These are phyloP conservation scores for Pangasianodon gigas DNA, from an alignment of 2,113 vertebrate species.

Conservation along the genomic window DNA sequence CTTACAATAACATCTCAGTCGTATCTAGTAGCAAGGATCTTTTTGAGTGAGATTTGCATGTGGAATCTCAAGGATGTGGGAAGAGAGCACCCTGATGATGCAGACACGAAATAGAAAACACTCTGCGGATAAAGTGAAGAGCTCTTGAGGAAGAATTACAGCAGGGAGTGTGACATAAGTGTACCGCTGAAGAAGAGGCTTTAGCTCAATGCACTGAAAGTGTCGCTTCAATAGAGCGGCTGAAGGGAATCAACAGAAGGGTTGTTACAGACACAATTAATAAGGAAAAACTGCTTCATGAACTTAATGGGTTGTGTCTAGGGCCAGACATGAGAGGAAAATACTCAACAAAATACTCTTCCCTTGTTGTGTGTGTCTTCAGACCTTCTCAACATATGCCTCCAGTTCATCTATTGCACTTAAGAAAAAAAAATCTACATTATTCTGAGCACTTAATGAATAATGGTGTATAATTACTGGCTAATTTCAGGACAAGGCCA, in stretches of 20 bases:
- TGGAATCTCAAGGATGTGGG: slow-evolving; percentile 27
- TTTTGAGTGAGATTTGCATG: slow-evolving; percentile 34
- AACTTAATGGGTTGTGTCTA: neutral
- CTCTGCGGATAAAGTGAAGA: slow-evolving; percentile 40
- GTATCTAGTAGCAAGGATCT: slow-evolving; percentile 23
- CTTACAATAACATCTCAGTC: slow-evolving; percentile 20
- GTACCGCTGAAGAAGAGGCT: slow-evolving; percentile 49
- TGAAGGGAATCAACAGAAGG: slow-evolving; percentile 40
- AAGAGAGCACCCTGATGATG: slow-evolving; percentile 35
- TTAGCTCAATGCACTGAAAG: slow-evolving; percentile 44
- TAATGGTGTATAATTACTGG: neutral
- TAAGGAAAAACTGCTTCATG: slow-evolving; percentile 8
- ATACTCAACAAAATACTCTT: neutral
- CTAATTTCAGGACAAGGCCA: neutral
- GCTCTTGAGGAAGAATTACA: slow-evolving; percentile 55
- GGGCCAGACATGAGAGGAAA: neutral
- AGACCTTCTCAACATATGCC: neutral
- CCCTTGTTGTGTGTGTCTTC: neutral
- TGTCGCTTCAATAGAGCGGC: slow-evolving; percentile 36
- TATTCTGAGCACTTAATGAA: neutral
- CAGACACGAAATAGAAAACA: slow-evolving; percentile 37
- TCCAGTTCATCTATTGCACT: neutral
- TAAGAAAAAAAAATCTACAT: neutral
- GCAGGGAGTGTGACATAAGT: slow-evolving; percentile 39
- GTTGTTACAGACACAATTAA: slow-evolving; percentile 45